Evolutionary conservation across 2,113 vertebrate genomes (phyloP).

Genomic region (Drymodes brunneopygia): DNA sequence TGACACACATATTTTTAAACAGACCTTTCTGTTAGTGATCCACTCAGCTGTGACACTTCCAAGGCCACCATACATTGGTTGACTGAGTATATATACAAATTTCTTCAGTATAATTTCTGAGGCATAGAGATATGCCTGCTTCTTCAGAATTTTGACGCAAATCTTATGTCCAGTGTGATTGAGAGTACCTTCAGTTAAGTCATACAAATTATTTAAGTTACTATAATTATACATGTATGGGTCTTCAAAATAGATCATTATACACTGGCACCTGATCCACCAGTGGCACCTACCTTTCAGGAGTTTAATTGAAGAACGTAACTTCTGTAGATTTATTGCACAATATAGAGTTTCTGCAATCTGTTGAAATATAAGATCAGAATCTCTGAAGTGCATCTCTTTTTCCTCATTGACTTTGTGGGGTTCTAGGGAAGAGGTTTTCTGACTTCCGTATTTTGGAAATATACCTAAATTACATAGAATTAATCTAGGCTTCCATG

Average conservation of each 20-base stretch:
- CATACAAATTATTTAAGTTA: not conserved
- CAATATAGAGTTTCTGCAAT: not conserved
- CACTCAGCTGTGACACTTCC: not conserved
- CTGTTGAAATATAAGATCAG: not conserved
- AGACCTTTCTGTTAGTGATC: not conserved
- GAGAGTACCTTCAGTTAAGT: not conserved
- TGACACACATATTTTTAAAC: fast-evolving
- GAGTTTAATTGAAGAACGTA: not conserved
- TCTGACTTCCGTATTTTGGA: not conserved
- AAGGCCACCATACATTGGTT: not conserved
- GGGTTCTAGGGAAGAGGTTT: not conserved
- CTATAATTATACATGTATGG: not conserved
- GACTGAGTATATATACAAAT: not conserved
- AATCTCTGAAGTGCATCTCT: not conserved
- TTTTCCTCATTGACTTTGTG: not conserved
- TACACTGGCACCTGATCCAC: not conserved
- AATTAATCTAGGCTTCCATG: not conserved
- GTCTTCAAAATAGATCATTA: not conserved
- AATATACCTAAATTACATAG: not conserved
- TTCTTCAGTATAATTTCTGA: not conserved
- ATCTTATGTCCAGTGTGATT: not conserved
- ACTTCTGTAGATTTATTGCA: not conserved
- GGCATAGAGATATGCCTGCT: not conserved
- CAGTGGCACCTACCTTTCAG: not conserved
- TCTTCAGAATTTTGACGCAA: not conserved